A percentile compares a stretch with the other conserved stretches of the same genome.
Evolutionary conservation across 2,113 vertebrate genomes (phyloP).

Genomic region (Azemiops feae): DNA sequence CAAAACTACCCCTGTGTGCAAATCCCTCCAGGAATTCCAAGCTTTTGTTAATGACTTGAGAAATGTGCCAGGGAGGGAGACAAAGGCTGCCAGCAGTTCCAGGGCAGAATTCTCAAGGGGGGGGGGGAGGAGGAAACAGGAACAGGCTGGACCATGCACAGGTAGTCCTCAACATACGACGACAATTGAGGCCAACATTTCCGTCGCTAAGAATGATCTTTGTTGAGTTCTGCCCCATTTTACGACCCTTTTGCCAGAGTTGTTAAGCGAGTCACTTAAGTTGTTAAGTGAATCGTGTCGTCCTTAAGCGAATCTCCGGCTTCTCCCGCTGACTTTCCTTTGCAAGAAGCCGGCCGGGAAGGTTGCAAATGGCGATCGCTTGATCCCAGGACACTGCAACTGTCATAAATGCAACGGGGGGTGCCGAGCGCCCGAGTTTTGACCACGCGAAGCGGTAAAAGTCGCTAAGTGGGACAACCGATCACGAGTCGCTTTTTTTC

Average conservation of each 20-base stretch:
- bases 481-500: neutral
- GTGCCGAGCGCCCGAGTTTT: neutral
- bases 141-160: neutral
- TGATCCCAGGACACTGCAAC: neutral
- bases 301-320: no score
- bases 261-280: neutral
- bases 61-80: neutral
- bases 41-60: conserved; percentile 8
- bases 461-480: neutral
- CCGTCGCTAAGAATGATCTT: neutral
- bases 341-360: neutral
- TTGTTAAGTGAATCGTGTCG: neutral
- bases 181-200: neutral
- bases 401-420: neutral
- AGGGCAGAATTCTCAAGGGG: neutral
- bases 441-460: neutral
- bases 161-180: neutral
- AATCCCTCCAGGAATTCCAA: conserved; percentile 29
- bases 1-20: conserved; percentile 3
- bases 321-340: neutral
- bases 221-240: neutral
- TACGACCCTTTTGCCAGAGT: neutral
- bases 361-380: neutral
- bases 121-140: no score
- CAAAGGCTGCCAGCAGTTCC: neutral